Percentiles rank a stretch among this genome's conserved stretches.
Conservation (phyloP, 2,888 invertebrate species). For the Trachelus iudaicus region DNA sequence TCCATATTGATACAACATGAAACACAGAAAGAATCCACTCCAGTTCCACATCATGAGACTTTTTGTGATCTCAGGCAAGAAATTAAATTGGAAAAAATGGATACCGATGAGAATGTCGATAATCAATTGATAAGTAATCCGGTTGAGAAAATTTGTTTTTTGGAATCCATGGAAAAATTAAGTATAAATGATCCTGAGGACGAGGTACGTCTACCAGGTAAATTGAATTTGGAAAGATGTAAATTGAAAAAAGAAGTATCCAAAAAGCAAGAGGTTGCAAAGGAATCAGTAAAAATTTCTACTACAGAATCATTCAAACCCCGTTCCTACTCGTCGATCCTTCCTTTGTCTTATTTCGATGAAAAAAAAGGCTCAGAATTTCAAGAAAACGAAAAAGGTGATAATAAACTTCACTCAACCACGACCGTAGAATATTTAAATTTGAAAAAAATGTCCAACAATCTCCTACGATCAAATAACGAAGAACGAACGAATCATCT, state of each 20-base stretch:
- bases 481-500: background rate
- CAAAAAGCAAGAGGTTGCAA: background rate
- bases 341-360: background rate
- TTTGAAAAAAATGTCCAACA: background rate
- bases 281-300: background rate
- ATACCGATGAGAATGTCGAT: background rate
- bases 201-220: background rate
- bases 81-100: background rate
- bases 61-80: background rate
- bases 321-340: background rate
- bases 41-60: background rate
- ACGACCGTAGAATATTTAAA: background rate
- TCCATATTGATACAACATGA: background rate
- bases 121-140: background rate
- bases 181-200: background rate
- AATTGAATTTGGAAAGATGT: background rate
- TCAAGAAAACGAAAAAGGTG: background rate
- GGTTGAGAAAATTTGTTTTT: background rate
- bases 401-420: background rate
- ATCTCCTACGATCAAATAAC: background rate
- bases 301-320: background rate
- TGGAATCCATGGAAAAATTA: background rate
- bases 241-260: background rate
- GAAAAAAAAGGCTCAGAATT: background rate
- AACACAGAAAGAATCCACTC: background rate